These are phyloP conservation scores for Smithornis capensis DNA, from an alignment of 2,113 vertebrate genomes.

Conservation along the genomic window DNA sequence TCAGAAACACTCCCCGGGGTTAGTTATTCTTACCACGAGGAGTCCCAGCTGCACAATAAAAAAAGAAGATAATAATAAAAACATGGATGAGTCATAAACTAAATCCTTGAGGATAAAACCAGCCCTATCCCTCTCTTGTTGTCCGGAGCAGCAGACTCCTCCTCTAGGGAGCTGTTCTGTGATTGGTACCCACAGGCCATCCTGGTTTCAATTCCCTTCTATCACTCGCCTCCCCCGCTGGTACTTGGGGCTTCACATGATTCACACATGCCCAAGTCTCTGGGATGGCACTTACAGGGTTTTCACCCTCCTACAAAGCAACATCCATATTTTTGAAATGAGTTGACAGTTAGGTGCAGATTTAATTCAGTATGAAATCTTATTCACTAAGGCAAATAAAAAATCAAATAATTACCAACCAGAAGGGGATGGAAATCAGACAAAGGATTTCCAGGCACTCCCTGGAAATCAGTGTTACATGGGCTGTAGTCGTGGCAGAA, in stretches of 20 bases:
- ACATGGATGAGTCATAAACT: neutral
- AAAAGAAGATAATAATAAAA: neutral
- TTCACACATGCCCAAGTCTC: neutral
- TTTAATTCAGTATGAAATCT: neutral
- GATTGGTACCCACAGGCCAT: neutral
- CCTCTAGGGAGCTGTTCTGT: neutral
- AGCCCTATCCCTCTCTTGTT: neutral
- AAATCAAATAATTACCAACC: neutral
- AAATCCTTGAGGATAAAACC: neutral
- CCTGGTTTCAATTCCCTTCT: neutral
- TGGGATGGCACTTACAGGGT: neutral
- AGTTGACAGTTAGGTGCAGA: neutral
- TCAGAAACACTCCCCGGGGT: neutral
- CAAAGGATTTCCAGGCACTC: neutral
- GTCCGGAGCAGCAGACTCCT: neutral
- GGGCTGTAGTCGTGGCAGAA: neutral
- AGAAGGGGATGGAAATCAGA: neutral
- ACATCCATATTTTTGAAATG: accelerated
- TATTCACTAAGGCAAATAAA: neutral
- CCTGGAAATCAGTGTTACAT: accelerated
- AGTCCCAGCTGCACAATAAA: neutral
- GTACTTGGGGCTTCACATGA: neutral
- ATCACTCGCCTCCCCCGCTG: neutral
- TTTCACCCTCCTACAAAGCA: neutral
- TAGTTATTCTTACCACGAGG: neutral